Base-by-base conservation (phyloP, 1,140 invertebrate species). In the Sycophaga agraensis region DNA sequence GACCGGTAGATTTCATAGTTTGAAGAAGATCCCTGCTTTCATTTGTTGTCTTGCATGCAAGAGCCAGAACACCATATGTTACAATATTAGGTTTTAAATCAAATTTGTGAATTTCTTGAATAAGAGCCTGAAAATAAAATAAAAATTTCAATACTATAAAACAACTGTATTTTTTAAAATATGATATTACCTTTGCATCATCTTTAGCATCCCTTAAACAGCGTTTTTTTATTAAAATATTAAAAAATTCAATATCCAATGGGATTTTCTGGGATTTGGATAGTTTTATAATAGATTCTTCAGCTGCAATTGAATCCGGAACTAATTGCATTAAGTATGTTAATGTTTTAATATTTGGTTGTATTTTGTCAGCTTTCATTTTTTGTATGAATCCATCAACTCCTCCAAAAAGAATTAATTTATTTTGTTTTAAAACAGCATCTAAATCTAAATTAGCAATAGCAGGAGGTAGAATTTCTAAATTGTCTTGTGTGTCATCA, bases 11-110 rank as follows among this genome's bases (percentile, higher is more conserved):
- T 65, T 87, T 81, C 85, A 96, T 91, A 71, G 89, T 84, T 19
- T 81, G 68, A 3, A 96, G 55, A 14, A 96, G 82, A 40, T 85
- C 71, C 49, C 78, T 71, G 17, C 86, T 89, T 65, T 87, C 80
- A 21, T 82, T 75, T 57, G 82, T 79, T 6, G 75, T 86, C 60
- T 73, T 74, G 77, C 93, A 96, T 5, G 88, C 84, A 56, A 94
- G 70, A 4, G 94, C 89, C n/a, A 96, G 74, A 2, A 89, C 86
- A 26, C 92, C 93, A 83, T 91, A 96, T 1, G 94, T 95, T 43
- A 93, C 82, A 58, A 94, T 83, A 76, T 96, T 86, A 5, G 89
- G 87, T 39, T 79, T 77, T 14, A 93, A 70, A 54, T 81, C 78
- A 9, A 81, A 68, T 46, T 83, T 71, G 62, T 83, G 79, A 59